phyloP scores from a whole-genome alignment of 2,888 invertebrate genomes.

The Trachelus tabidus region DNA sequence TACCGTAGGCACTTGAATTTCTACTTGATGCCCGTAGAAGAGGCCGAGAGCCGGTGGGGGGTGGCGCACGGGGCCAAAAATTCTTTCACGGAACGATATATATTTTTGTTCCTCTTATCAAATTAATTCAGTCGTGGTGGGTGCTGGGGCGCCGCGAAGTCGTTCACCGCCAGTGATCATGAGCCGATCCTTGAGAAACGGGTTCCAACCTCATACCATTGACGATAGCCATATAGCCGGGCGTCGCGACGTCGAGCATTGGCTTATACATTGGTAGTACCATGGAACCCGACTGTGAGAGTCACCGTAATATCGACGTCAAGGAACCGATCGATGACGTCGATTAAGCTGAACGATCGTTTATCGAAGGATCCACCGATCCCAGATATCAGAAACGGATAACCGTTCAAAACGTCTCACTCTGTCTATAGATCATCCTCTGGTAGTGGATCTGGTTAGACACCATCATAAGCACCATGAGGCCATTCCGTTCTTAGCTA shows the following conservation, averaged over 20 bases:
- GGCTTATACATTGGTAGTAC: not conserved
- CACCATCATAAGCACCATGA: constrained; percentile 20
- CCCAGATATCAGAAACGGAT: constrained; percentile 58
- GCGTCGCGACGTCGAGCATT: not conserved
- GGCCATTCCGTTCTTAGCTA: constrained; percentile 33
- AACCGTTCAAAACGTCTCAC: constrained; percentile 64
- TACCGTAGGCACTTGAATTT: constrained; percentile 46
- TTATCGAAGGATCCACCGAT: constrained; percentile 47
- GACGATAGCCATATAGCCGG: not conserved
- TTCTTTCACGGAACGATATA: constrained; percentile 62
- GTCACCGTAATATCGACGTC: not conserved
- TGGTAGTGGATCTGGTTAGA: constrained; percentile 7
- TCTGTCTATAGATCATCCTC: constrained; percentile 60
- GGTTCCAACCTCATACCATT: not conserved
- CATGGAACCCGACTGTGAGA: not conserved
- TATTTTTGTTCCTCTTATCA: constrained; percentile 25
- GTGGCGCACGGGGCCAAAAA: constrained; percentile 42
- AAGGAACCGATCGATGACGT: constrained; percentile 49
- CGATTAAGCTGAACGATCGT: constrained; percentile 64
- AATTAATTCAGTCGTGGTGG: constrained; percentile 29
- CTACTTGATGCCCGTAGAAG: constrained; percentile 50
- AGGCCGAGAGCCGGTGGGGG: constrained; percentile 51
- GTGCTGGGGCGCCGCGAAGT: not conserved
- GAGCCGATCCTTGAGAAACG: not conserved
- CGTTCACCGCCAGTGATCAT: not conserved